Percentiles rank a stretch among this genome's conserved stretches.
These are phyloP conservation scores for Prosapia bicincta DNA, from an alignment of 2,888 invertebrate species.

Conservation along the genomic window DNA sequence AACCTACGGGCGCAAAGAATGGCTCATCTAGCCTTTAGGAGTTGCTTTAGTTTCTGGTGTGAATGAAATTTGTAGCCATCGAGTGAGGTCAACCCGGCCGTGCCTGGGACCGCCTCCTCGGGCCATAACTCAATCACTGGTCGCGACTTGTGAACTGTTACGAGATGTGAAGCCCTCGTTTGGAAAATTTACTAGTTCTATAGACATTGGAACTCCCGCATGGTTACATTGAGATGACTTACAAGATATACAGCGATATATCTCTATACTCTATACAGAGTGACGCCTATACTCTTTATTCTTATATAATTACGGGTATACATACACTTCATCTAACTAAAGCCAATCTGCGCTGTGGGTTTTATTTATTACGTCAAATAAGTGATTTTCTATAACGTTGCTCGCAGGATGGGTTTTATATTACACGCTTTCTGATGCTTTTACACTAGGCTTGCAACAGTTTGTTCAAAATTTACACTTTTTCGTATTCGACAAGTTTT, in stretches of 20 bases:
- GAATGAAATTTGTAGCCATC: not conserved
- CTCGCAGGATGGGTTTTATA: too few relatives aligned
- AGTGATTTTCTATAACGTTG: too few relatives aligned
- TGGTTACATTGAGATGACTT: not conserved
- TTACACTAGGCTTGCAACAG: too few relatives aligned
- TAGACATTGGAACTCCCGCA: not conserved
- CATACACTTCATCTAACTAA: too few relatives aligned
- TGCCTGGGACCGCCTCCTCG: not conserved
- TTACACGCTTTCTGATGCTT: too few relatives aligned
- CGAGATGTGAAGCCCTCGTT: not conserved
- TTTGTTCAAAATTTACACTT: too few relatives aligned
- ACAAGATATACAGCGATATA: too few relatives aligned
- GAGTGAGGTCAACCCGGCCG: not conserved
- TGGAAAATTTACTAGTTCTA: not conserved
- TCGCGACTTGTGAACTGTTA: not conserved
- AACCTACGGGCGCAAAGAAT: too few relatives aligned
- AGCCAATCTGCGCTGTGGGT: too few relatives aligned
- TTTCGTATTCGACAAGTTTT: too few relatives aligned
- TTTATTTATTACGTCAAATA: too few relatives aligned
- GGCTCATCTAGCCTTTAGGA: too few relatives aligned
- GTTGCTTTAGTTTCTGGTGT: not conserved
- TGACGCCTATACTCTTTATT: not conserved
- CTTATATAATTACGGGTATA: not conserved
- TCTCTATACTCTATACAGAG: not conserved
- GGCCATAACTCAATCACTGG: not conserved